Conservation (phyloP, 2,888 invertebrate species). For the Apamea sordens region DNA sequence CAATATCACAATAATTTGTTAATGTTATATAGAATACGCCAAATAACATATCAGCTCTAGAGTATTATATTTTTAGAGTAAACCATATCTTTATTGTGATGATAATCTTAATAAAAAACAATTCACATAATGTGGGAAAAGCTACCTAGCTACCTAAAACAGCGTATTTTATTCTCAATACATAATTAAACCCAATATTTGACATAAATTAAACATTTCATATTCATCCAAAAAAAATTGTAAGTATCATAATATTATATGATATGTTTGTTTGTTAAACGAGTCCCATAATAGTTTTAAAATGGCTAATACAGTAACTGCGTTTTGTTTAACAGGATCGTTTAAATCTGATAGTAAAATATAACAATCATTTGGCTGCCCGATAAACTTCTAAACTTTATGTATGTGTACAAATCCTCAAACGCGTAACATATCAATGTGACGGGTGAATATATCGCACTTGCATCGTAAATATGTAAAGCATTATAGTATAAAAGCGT, state of each 20-base stretch:
- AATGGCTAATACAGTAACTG: conserved; percentile 26
- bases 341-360: conserved; percentile 15
- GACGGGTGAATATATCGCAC: background rate
- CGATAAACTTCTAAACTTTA: background rate
- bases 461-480: conserved; percentile 28
- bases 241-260: conserved; percentile 43
- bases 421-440: background rate
- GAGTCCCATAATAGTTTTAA: conserved; percentile 30
- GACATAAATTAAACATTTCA: conserved; percentile 30
- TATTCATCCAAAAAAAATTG: conserved; percentile 6
- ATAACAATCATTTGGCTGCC: conserved; percentile 32
- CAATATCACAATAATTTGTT: conserved; percentile 43
- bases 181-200: conserved; percentile 15
- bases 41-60: conserved; percentile 21
- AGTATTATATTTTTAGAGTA: conserved; percentile 30
- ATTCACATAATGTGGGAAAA: conserved; percentile 35
- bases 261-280: conserved; percentile 58
- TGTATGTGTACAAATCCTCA: conserved; percentile 24
- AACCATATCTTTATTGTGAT: conserved; percentile 9
- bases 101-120: conserved; percentile 14
- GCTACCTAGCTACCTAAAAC: conserved; percentile 59
- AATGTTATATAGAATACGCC: conserved; percentile 16
- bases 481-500: conserved; percentile 24
- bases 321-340: background rate
- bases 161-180: conserved; percentile 18